phyloP scores from a whole-genome alignment of 2,113 vertebrate genomes.

The Myiopsitta monachus region DNA sequence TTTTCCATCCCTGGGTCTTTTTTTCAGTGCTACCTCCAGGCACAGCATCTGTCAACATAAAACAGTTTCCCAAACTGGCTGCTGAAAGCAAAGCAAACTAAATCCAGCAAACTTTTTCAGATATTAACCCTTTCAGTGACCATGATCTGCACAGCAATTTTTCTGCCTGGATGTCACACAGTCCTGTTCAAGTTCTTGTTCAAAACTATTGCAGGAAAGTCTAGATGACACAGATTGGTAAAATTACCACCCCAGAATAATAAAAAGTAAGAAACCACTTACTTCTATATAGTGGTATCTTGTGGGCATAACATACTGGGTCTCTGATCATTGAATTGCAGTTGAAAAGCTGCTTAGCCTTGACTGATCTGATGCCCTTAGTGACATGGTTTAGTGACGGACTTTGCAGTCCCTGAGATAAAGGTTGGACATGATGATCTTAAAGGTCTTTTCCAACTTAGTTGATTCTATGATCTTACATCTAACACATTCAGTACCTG shows the following conservation, averaged over 20 bases:
- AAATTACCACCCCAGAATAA: not conserved
- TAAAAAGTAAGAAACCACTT: not conserved
- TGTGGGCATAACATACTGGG: not conserved
- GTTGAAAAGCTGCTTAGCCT: not conserved
- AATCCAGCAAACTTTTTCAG: not conserved
- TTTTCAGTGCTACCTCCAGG: conserved; percentile 7
- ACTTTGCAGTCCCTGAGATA: not conserved
- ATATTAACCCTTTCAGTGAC: not conserved
- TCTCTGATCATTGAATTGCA: not conserved
- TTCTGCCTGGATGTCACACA: not conserved
- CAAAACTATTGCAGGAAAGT: not conserved
- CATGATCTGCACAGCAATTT: not conserved
- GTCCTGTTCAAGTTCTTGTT: not conserved
- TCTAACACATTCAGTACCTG: no score
- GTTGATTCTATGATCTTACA: not conserved
- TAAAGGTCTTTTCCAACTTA: not conserved
- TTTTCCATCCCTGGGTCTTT: conserved; percentile 6
- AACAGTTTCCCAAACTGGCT: not conserved
- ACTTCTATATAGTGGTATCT: not conserved
- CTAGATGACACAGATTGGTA: not conserved
- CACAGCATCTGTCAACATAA: conserved; percentile 9
- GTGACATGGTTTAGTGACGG: not conserved
- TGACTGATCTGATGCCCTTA: not conserved
- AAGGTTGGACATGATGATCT: not conserved
- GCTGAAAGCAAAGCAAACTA: not conserved